A percentile compares a stretch with the other conserved stretches of the same genome.
Evolutionary conservation across 2,113 vertebrate genomes (phyloP).

Genomic region (Gyps fulvus): DNA sequence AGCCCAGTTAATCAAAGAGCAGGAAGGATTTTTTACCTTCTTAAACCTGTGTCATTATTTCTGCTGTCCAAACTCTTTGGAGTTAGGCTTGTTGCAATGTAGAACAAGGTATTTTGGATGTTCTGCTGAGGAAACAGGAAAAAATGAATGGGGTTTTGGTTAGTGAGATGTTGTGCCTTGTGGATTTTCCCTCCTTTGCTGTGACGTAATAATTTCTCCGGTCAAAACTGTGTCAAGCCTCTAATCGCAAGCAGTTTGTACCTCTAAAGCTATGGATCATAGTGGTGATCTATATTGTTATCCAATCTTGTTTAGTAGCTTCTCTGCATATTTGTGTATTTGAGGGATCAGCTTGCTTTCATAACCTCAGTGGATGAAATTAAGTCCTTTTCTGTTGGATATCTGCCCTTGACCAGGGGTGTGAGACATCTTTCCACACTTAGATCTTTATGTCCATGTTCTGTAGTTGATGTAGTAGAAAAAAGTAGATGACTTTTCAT

Average conservation of each 20-base stretch:
- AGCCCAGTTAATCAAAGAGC: constrained; percentile 80
- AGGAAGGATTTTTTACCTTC: constrained; percentile 77
- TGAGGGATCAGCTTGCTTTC: not conserved
- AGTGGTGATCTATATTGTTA: constrained; percentile 30
- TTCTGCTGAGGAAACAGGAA: constrained; percentile 52
- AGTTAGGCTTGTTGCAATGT: constrained; percentile 57
- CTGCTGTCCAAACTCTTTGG: constrained; percentile 71
- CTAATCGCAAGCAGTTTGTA: constrained; percentile 37
- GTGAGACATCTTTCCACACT: not conserved
- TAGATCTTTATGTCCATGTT: not conserved
- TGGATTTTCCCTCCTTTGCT: constrained; percentile 39
- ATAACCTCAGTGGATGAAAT: not conserved
- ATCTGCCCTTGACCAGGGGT: not conserved
- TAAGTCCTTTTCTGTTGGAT: not conserved
- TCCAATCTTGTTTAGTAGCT: constrained; percentile 36
- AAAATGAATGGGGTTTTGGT: constrained; percentile 52
- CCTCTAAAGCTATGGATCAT: constrained; percentile 40
- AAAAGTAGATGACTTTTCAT: not conserved
- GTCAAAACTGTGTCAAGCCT: constrained; percentile 55
- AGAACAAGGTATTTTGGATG: constrained; percentile 49
- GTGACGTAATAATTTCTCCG: constrained; percentile 58
- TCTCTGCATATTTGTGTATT: constrained; percentile 38
- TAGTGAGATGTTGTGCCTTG: constrained; percentile 37
- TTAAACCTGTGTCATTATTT: constrained; percentile 75
- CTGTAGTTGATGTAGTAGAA: not conserved